Evolutionary conservation across 2,113 vertebrate genomes (phyloP).

Genomic region (Ardeotis arabs): DNA sequence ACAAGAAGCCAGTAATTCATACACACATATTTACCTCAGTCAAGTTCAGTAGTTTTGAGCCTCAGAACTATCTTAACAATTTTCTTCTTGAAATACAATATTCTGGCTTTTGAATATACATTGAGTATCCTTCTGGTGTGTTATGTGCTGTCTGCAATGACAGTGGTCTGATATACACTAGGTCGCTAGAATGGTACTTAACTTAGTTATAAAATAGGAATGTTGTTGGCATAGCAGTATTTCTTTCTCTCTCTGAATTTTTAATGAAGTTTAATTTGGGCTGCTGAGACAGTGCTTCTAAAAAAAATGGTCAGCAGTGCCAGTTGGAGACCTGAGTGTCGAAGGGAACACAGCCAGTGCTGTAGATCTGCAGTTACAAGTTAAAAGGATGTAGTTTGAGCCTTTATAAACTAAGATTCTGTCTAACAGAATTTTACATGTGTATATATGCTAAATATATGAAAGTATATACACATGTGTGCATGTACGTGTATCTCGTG

Average conservation of each 20-base stretch:
- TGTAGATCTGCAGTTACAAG: background rate
- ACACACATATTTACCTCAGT: accelerated
- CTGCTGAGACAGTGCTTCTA: background rate
- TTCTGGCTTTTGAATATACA: background rate
- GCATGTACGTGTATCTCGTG: background rate
- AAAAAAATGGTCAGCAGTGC: background rate
- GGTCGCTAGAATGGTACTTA: background rate
- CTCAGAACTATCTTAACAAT: background rate
- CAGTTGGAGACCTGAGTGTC: background rate
- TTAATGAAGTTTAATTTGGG: background rate
- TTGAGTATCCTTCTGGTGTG: background rate
- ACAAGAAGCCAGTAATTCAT: background rate
- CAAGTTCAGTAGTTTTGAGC: background rate
- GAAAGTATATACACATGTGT: background rate
- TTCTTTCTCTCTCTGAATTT: background rate
- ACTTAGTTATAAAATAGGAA: background rate
- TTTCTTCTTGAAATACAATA: background rate
- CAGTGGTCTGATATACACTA: background rate
- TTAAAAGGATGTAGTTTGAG: background rate
- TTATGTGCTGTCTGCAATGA: background rate
- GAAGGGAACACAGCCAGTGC: background rate
- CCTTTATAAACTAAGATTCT: background rate
- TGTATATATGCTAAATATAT: background rate
- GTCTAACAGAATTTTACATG: background rate
- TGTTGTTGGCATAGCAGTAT: background rate